Percentiles rank a stretch among this genome's conserved stretches.
phyloP scores from a whole-genome alignment of 1,140 invertebrate genomes.

The Caenorhabditis briggsae region DNA sequence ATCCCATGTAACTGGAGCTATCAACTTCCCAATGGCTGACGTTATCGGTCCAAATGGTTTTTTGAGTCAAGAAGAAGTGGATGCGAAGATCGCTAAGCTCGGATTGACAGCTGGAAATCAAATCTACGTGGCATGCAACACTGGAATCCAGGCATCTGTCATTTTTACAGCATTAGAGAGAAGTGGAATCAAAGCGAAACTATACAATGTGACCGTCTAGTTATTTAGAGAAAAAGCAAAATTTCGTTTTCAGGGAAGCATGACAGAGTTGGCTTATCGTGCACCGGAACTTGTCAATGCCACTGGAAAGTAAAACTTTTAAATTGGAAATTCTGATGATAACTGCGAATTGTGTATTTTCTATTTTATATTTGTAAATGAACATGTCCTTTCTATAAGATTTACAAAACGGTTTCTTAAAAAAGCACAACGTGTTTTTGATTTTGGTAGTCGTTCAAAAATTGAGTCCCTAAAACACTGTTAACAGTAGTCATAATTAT shows the following conservation, averaged over 20 bases:
- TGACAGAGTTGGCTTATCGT: conserved; percentile 53
- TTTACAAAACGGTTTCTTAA: too few species aligned
- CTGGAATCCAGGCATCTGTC: conserved; percentile 59
- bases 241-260: conserved; percentile 47
- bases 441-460: too few species aligned
- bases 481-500: too few species aligned
- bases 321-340: too few species aligned
- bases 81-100: background rate
- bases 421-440: too few species aligned
- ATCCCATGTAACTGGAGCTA: conserved; percentile 39
- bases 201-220: conserved; percentile 45
- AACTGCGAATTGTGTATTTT: background rate
- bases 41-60: conserved; percentile 50
- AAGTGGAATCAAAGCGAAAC: conserved; percentile 39
- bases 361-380: background rate
- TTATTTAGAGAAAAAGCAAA: background rate
- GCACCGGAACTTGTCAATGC: conserved; percentile 53
- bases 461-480: too few species aligned
- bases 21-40: conserved; percentile 42
- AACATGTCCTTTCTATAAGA: too few species aligned
- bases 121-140: conserved; percentile 45
- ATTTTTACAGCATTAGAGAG: conserved; percentile 37
- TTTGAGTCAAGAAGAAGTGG: conserved; percentile 15
- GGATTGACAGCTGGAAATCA: conserved; percentile 8
- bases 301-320: background rate